Evolutionary conservation across 2,888 invertebrate species (phyloP).

Genomic region (Nipponacmea schrenckii): DNA sequence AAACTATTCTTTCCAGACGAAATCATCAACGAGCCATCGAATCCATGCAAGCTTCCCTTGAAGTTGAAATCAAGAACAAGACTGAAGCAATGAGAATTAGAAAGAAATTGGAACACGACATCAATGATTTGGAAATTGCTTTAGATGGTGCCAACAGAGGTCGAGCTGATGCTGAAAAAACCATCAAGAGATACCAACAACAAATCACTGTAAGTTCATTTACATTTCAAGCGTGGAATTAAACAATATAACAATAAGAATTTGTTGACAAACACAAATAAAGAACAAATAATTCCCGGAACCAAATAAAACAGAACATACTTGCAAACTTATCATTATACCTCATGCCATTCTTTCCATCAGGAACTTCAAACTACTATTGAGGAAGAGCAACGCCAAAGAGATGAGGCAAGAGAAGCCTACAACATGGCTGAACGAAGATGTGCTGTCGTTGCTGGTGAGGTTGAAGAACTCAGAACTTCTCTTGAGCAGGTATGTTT

Average conservation of each 20-base stretch:
- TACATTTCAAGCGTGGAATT: too few relatives aligned
- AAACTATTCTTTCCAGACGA: conserved; percentile 76
- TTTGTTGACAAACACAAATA: too few relatives aligned
- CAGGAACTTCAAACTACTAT: conserved; percentile 87
- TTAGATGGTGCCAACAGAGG: conserved; percentile 98
- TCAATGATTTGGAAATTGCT: conserved; percentile 63
- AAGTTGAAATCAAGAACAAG: conserved; percentile 90
- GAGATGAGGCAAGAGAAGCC: conserved; percentile 97
- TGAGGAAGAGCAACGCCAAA: conserved; percentile 97
- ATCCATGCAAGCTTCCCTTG: conserved; percentile 98
- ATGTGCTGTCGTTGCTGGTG: conserved; percentile 96
- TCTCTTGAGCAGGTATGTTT: conserved; percentile 77
- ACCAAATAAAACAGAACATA: too few relatives aligned
- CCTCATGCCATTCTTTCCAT: too few relatives aligned
- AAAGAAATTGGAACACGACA: conserved; percentile 5
- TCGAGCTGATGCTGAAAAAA: conserved; percentile 97
- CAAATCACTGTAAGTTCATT: conserved; percentile 79
- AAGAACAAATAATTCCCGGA: too few relatives aligned
- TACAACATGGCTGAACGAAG: conserved; percentile 96
- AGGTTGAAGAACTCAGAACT: conserved; percentile 96
- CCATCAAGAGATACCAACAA: conserved; percentile 97
- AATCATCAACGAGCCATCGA: conserved; percentile 99
- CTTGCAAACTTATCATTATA: too few relatives aligned
- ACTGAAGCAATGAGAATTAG: background rate
- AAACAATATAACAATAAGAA: too few relatives aligned